These are phyloP conservation scores for Neoarius graeffei DNA, from an alignment of 2,113 vertebrate genomes.

Conservation along the genomic window DNA sequence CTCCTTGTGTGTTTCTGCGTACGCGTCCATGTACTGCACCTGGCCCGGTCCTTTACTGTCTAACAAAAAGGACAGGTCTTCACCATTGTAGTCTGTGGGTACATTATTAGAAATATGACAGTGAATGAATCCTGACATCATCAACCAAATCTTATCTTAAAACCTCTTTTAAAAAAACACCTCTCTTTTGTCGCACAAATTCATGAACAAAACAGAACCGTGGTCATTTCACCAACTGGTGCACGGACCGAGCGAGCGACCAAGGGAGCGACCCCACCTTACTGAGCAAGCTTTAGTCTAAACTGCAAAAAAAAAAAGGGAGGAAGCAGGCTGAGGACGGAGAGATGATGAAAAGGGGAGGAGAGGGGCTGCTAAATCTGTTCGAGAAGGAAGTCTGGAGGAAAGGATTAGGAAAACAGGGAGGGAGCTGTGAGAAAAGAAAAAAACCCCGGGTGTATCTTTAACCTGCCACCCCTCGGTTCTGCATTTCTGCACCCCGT, in stretches of 20 bases:
- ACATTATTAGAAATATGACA: slow-evolving; percentile 57
- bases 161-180: background rate
- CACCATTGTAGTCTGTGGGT: slow-evolving; percentile 76
- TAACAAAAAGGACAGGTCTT: slow-evolving; percentile 81
- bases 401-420: slow-evolving; percentile 76
- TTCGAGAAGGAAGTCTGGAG: slow-evolving; percentile 79
- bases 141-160: background rate
- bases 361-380: slow-evolving; percentile 70
- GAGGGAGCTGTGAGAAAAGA: slow-evolving; percentile 53
- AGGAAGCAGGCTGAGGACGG: slow-evolving; percentile 61
- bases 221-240: background rate
- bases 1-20: slow-evolving; percentile 62
- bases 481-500: slow-evolving; percentile 41
- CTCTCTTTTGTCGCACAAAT: background rate
- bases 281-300: slow-evolving; percentile 1
- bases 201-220: background rate
- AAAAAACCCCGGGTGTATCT: slow-evolving; percentile 58
- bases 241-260: background rate
- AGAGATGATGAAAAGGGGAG: slow-evolving; percentile 66
- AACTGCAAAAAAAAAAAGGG: slow-evolving; percentile 54
- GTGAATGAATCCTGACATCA: slow-evolving; percentile 28
- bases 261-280: slow-evolving; percentile 24
- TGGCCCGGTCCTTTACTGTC: slow-evolving; percentile 69
- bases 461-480: slow-evolving; percentile 65
- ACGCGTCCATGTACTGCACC: slow-evolving; percentile 66